Evolutionary conservation across 2,113 vertebrate genomes (phyloP).

Genomic region (Amphiprion percula): DNA sequence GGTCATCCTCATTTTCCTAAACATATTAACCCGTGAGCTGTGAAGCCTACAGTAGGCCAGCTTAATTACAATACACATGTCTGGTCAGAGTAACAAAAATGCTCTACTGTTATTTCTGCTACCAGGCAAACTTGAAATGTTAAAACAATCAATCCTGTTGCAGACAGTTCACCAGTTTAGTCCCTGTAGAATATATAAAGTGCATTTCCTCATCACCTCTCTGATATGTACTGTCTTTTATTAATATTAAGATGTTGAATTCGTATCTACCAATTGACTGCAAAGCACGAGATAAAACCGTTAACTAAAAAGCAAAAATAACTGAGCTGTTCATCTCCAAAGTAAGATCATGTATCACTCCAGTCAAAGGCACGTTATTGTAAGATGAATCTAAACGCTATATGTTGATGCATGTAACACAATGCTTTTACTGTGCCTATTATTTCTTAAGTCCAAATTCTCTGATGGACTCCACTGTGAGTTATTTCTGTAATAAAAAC

Average conservation of each 20-base stretch:
- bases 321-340: slow-evolving; percentile 1
- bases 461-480: slow-evolving; percentile 41
- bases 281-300: slow-evolving; percentile 30
- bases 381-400: slow-evolving; percentile 31
- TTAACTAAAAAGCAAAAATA: slow-evolving; percentile 13
- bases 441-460: slow-evolving; percentile 46
- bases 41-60: slow-evolving; percentile 28
- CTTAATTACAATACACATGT: slow-evolving; percentile 5
- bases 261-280: slow-evolving; percentile 10
- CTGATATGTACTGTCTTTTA: slow-evolving; percentile 14
- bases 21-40: slow-evolving; percentile 58
- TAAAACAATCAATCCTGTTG: slow-evolving; percentile 5
- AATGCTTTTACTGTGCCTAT: slow-evolving; percentile 21
- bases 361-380: slow-evolving; percentile 10
- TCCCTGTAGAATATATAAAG: background rate
- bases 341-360: slow-evolving; percentile 4
- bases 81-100: background rate
- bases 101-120: slow-evolving; percentile 32
- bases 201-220: slow-evolving; percentile 19
- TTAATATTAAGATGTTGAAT: slow-evolving; percentile 25
- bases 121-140: background rate
- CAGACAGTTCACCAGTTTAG: slow-evolving; percentile 10
- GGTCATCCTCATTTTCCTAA: slow-evolving; percentile 68
- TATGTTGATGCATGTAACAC: slow-evolving; percentile 24
- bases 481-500: slow-evolving; percentile 71